Conservation (phyloP, 2,797 vertebrate species). For the Mus minutoides region DNA sequence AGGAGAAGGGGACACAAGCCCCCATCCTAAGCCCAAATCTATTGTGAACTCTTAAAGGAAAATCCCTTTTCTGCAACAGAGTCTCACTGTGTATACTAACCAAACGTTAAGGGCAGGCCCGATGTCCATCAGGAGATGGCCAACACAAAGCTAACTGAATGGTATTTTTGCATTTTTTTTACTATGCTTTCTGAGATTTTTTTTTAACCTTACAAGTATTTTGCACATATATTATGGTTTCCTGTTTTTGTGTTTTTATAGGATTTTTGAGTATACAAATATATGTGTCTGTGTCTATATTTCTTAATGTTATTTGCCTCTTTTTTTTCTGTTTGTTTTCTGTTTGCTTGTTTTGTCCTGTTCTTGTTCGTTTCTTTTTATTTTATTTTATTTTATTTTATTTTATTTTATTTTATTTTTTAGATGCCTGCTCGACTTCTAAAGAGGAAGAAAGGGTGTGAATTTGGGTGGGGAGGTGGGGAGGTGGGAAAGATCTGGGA, state of each 20-base stretch:
- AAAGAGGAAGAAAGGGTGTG: neutral
- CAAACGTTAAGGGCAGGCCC: neutral
- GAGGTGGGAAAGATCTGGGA: neutral
- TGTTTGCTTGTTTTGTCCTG: neutral
- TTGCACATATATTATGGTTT: neutral
- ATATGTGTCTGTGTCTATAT: neutral
- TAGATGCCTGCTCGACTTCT: neutral
- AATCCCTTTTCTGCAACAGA: neutral
- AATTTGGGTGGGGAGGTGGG: neutral
- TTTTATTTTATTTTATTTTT: neutral
- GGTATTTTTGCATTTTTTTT: neutral
- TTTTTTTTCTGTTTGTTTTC: neutral
- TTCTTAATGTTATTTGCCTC: neutral
- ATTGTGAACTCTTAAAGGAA: neutral
- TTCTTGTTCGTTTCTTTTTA: neutral
- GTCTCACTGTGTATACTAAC: neutral
- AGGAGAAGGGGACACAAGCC: no score
- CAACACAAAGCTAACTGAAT: neutral
- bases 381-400: neutral
- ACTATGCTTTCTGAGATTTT: neutral
- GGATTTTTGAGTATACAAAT: neutral
- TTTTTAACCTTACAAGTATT: neutral
- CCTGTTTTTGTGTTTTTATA: neutral
- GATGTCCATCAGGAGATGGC: neutral
- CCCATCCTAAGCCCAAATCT: neutral